Conservation (phyloP, 2,113 vertebrate genomes). For the Python bivittatus region DNA sequence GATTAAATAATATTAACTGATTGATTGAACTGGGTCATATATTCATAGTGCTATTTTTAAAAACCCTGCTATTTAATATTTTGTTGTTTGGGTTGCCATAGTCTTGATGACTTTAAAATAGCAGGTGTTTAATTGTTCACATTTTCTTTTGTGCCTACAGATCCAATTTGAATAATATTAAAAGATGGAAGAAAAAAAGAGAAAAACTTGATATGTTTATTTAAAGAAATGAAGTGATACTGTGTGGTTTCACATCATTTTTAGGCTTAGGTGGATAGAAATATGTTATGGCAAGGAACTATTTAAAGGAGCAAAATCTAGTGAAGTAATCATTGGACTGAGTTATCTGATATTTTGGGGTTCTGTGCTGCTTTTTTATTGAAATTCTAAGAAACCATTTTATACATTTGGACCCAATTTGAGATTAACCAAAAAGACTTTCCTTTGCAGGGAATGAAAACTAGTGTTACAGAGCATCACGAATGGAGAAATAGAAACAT, state of each 20-base stretch:
- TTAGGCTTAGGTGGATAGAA: constrained; percentile 37
- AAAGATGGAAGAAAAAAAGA: constrained; percentile 19
- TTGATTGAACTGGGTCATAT: not conserved
- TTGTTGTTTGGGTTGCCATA: constrained; percentile 43
- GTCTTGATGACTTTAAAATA: constrained; percentile 34
- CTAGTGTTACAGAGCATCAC: not conserved
- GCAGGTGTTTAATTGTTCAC: constrained; percentile 30
- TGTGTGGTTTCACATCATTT: constrained; percentile 17
- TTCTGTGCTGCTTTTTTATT: not conserved
- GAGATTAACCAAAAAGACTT: not conserved
- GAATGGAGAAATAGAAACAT: not conserved
- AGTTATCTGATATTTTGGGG: not conserved
- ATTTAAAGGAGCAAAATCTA: constrained; percentile 14
- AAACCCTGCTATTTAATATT: constrained; percentile 38
- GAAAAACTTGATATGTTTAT: constrained; percentile 30
- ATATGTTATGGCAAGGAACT: constrained; percentile 1
- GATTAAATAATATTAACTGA: too few species aligned
- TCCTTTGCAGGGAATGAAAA: not conserved
- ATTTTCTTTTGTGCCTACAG: constrained; percentile 45
- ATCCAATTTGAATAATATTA: constrained; percentile 43
- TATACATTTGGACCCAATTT: not conserved
- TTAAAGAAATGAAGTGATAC: constrained; percentile 46
- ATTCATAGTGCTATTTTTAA: constrained; percentile 5
- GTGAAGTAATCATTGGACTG: not conserved
- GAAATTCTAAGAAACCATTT: not conserved